These are phyloP conservation scores for Hippopotamus amphibius DNA, from an alignment of 2,113 vertebrate genomes.

Conservation along the genomic window DNA sequence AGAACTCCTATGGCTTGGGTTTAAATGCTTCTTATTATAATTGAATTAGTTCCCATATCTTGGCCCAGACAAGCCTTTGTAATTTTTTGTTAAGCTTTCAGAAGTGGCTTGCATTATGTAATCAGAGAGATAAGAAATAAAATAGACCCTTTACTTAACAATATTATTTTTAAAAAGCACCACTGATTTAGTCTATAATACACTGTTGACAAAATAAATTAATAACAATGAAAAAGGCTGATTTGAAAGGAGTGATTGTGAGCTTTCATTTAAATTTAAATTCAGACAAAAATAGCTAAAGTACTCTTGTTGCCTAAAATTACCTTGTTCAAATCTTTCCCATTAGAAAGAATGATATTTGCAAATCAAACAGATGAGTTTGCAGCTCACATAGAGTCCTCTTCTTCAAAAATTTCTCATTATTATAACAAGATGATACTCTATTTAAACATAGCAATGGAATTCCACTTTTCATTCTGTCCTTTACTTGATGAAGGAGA, in stretches of 20 bases:
- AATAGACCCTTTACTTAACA: slow-evolving; percentile 26
- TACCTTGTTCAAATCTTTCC: neutral
- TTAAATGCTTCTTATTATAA: slow-evolving; percentile 57
- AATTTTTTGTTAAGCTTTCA: slow-evolving; percentile 55
- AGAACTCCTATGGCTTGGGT: neutral
- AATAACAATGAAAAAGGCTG: neutral
- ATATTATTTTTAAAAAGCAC: slow-evolving; percentile 42
- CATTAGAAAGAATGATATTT: slow-evolving; percentile 63
- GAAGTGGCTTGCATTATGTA: neutral
- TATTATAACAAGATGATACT: neutral
- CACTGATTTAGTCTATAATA: neutral
- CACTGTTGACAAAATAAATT: slow-evolving; percentile 28
- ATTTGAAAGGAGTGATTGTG: slow-evolving; percentile 54
- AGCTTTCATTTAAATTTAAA: slow-evolving; percentile 56
- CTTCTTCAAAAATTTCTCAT: slow-evolving; percentile 33
- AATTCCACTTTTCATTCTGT: neutral
- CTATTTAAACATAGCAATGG: slow-evolving; percentile 55
- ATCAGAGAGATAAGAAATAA: slow-evolving; percentile 49
- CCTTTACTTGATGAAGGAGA: slow-evolving; percentile 38
- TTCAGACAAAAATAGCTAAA: slow-evolving; percentile 63
- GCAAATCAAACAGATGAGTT: slow-evolving; percentile 59
- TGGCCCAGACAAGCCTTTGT: neutral
- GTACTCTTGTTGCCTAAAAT: slow-evolving; percentile 64
- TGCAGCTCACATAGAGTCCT: slow-evolving; percentile 2
- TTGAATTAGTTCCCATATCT: slow-evolving; percentile 24